Evolutionary conservation across 2,888 invertebrate species (phyloP), one percentile per base, ranked within the genome.

Genomic region (Caradrina clavipalpis): DNA sequence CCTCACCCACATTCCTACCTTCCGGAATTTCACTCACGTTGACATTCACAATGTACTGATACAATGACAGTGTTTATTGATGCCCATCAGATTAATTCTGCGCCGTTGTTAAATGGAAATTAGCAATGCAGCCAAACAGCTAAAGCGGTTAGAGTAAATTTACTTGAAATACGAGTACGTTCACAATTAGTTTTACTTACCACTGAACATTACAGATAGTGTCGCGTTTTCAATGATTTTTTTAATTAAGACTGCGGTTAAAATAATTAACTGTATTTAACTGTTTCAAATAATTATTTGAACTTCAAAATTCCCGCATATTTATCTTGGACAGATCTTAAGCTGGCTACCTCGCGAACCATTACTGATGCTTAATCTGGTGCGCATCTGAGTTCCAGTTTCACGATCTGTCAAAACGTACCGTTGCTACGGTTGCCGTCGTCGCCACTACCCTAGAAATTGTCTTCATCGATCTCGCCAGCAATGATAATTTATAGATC

Each of bases 1-100:
- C 92, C 93, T 94, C 93, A 93, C 93, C 94, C 92, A 94, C 94
- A 94, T 95, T 94, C 93, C 92, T 89, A 89, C 89, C 91, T 94
- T 94, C 94, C 93, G 93, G 93, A 95, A 95, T 94, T 94, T 94
- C 92, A 91, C 93, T 94, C 89, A 90, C 88, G 89, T 91, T 92
- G 92, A 92, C 92, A 93, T 85, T 90, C 81, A 85, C 89, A 90
- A 88, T 89, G 87, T 86, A 87, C 83, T 91, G 86, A 89, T 89
- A 89, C 88, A 88, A 87, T 90, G 88, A 90, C 89, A 88, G 80
- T 86, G 86, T 87, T 87, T 89, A 86, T 86, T 84, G 86, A 89
- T 86, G 76, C 79, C 75, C 76, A 86, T 85, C 80, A 69, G 80
- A 82, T 78, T 78, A 80, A 79, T 80, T 81, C 65, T 77, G 76